These are phyloP conservation scores for Hypsopygia costalis DNA, from an alignment of 2,888 invertebrate species.

Conservation along the genomic window DNA sequence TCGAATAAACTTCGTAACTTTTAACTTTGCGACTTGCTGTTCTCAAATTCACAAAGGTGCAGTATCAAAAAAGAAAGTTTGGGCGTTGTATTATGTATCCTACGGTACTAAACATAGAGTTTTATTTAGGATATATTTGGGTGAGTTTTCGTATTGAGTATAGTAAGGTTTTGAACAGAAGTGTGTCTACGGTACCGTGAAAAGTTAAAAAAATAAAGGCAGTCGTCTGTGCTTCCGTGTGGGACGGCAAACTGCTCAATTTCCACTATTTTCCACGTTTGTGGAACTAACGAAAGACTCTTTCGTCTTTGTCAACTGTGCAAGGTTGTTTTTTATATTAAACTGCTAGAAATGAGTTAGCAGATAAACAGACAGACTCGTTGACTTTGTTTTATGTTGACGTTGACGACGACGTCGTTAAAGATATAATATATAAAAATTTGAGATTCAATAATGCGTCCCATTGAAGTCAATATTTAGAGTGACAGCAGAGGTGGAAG, in stretches of 20 bases:
- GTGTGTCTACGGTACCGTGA: slow-evolving; percentile 33
- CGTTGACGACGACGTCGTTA: no score
- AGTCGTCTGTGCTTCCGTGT: slow-evolving; percentile 23
- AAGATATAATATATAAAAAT: no score
- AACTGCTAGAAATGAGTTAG: no score
- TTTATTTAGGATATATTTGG: slow-evolving; percentile 10
- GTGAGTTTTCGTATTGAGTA: slow-evolving; percentile 22
- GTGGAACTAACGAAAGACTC: slow-evolving; percentile 1
- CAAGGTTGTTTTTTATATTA: no score
- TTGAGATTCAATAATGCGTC: no score
- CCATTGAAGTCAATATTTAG: no score
- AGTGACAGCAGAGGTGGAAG: no score
- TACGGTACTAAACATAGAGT: slow-evolving; percentile 11
- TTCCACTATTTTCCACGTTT: slow-evolving; percentile 30
- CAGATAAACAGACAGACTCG: no score
- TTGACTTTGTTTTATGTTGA: no score
- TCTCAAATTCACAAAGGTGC: slow-evolving; percentile 52
- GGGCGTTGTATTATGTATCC: slow-evolving; percentile 14
- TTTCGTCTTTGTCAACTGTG: slow-evolving; percentile 5
- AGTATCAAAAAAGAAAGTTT: slow-evolving; percentile 27
- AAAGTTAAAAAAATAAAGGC: slow-evolving; percentile 35
- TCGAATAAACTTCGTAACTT: slow-evolving; percentile 46
- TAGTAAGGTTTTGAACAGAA: slow-evolving; percentile 22
- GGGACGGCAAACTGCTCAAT: slow-evolving; percentile 30
- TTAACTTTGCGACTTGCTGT: slow-evolving; percentile 43